Conservation (phyloP, 1,140 invertebrate species). For the Sipha flava region DNA sequence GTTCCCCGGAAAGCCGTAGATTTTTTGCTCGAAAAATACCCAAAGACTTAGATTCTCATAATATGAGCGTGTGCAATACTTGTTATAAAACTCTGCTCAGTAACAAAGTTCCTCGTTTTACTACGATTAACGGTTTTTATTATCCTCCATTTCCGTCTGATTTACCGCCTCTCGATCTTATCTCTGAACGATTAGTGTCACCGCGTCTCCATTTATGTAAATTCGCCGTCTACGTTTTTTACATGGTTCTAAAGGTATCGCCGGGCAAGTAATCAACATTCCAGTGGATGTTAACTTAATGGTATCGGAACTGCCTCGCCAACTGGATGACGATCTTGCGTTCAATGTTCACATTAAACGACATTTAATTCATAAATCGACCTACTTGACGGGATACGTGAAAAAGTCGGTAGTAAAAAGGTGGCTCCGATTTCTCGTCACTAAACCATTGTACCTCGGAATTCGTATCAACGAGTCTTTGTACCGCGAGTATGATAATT, state of each 20-base stretch:
- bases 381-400: neutral
- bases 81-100: neutral
- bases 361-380: neutral
- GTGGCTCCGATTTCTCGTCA: neutral
- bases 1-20: neutral
- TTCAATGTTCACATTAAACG: neutral
- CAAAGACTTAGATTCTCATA: neutral
- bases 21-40: neutral
- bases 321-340: neutral
- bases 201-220: constrained; percentile 40
- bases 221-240: constrained; percentile 19
- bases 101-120: neutral
- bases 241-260: constrained; percentile 26
- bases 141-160: neutral
- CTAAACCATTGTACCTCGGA: neutral
- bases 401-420: neutral
- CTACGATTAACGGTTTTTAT: neutral
- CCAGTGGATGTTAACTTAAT: neutral
- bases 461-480: neutral
- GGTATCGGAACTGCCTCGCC: neutral
- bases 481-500: neutral
- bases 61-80: neutral
- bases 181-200: constrained; percentile 40
- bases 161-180: constrained; percentile 34
- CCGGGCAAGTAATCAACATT: constrained; percentile 27